Evolutionary conservation across 2,888 invertebrate species (phyloP).

Genomic region (Daptonema setosum): DNA sequence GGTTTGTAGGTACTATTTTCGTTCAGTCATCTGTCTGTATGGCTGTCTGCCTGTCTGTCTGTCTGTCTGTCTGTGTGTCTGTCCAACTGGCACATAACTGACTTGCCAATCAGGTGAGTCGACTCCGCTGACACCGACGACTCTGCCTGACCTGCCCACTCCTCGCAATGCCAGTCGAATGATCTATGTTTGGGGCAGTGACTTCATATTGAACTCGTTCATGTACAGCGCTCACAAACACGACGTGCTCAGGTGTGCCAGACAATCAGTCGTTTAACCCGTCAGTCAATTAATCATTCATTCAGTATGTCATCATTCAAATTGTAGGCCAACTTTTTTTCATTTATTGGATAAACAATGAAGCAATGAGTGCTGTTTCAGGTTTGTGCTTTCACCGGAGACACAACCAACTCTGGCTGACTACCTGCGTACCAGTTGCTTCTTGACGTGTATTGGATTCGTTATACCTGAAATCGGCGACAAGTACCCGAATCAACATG

Average conservation of each 20-base stretch:
- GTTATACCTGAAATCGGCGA: not conserved
- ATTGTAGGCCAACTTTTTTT: too few species aligned
- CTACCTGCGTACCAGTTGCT: not conserved
- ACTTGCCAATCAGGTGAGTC: not conserved
- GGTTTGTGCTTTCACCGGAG: too few species aligned
- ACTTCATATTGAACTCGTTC: slow-evolving; percentile 4
- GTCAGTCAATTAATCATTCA: too few species aligned
- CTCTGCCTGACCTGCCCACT: not conserved
- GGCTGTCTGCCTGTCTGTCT: too few species aligned
- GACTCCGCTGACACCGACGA: not conserved
- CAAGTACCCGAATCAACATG: not conserved
- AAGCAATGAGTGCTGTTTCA: too few species aligned
- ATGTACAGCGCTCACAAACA: slow-evolving; percentile 1
- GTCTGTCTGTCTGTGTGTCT: too few species aligned
- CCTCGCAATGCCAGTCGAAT: not conserved
- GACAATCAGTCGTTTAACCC: too few species aligned
- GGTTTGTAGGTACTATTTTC: not conserved
- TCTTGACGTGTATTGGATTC: slow-evolving; percentile 1
- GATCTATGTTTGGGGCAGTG: slow-evolving; percentile 1
- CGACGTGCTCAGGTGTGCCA: not conserved
- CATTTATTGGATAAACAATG: too few species aligned
- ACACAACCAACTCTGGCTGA: not conserved
- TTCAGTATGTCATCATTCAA: too few species aligned
- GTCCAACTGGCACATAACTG: too few species aligned
- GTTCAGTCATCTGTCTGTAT: too few species aligned